A percentile compares a stretch with the other conserved stretches of the same genome.
Evolutionary conservation across 1,140 invertebrate genomes (phyloP).

Genomic region (Ephestia elutella): DNA sequence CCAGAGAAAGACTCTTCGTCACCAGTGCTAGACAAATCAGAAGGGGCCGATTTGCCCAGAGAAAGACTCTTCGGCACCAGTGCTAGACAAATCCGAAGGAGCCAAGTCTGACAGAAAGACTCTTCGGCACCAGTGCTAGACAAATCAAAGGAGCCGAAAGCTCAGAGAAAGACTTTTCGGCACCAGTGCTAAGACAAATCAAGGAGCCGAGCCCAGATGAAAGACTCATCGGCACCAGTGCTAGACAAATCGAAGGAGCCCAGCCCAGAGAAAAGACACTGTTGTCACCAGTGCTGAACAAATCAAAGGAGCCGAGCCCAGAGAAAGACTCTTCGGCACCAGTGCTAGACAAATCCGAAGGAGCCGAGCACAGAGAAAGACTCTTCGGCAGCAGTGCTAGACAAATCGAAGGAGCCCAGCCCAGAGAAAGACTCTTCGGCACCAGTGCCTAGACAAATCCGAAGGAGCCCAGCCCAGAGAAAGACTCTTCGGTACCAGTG

Average conservation of each 20-base stretch:
- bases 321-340: slow-evolving; percentile 9
- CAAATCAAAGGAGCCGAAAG: slow-evolving; percentile 17
- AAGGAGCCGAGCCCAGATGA: not conserved
- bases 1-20: not conserved
- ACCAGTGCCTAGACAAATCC: no score
- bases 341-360: no score
- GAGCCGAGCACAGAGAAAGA: no score
- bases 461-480: no score
- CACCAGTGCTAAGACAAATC: not conserved
- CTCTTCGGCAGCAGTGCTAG: no score
- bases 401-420: no score
- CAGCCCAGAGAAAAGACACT: not conserved
- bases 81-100: slow-evolving; percentile 4
- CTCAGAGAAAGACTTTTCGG: slow-evolving; percentile 11
- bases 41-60: not conserved
- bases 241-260: not conserved
- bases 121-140: not conserved
- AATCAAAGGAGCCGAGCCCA: slow-evolving; percentile 12
- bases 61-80: slow-evolving; percentile 2
- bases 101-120: slow-evolving; percentile 9
- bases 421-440: no score
- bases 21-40: not conserved
- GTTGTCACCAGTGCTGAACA: no score
- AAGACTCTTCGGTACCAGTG: no score
- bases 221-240: no score